Percentiles rank a stretch among this genome's conserved stretches.
Evolutionary conservation across 2,113 vertebrate species (phyloP).

Genomic region (Petromus typicus): DNA sequence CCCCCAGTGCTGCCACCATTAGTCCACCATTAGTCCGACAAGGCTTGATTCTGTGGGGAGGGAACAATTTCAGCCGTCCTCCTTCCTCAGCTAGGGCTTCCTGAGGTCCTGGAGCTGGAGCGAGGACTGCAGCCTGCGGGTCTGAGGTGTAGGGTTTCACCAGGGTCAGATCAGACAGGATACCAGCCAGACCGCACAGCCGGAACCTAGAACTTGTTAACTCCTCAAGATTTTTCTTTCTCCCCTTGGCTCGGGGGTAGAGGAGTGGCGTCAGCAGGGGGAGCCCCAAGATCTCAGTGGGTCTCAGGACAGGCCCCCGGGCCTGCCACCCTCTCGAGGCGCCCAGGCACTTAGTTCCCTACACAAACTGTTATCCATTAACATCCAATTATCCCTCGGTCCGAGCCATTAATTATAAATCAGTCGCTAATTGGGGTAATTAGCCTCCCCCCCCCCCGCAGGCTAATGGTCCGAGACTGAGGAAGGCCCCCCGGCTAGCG

Average conservation of each 20-base stretch:
- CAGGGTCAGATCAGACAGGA: neutral
- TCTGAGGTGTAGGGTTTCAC: neutral
- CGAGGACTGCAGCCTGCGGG: neutral
- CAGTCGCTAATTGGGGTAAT: constrained; percentile 98
- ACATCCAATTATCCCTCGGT: constrained; percentile 97
- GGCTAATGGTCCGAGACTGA: constrained; percentile 95
- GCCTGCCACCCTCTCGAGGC: constrained; percentile 70
- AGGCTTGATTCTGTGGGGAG: neutral
- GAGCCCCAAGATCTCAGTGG: neutral
- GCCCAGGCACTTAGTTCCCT: constrained; percentile 82
- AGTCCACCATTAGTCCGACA: neutral
- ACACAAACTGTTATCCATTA: constrained; percentile 98
- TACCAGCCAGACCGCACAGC: neutral
- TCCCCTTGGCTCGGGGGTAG: constrained; percentile 40
- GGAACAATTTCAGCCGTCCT: neutral
- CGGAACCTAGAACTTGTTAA: neutral
- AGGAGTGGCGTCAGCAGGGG: neutral
- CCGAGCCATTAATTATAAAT: constrained; percentile 98
- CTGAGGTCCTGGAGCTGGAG: neutral
- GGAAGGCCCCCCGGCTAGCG: constrained; percentile 75
- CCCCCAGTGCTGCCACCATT: neutral
- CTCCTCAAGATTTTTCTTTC: neutral
- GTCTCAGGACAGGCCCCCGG: neutral
- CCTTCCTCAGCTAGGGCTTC: neutral
- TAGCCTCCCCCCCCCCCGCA: constrained; percentile 93